These are phyloP conservation scores for Drosophila nannoptera DNA, from an alignment of 1,140 invertebrate genomes.

Conservation along the genomic window DNA sequence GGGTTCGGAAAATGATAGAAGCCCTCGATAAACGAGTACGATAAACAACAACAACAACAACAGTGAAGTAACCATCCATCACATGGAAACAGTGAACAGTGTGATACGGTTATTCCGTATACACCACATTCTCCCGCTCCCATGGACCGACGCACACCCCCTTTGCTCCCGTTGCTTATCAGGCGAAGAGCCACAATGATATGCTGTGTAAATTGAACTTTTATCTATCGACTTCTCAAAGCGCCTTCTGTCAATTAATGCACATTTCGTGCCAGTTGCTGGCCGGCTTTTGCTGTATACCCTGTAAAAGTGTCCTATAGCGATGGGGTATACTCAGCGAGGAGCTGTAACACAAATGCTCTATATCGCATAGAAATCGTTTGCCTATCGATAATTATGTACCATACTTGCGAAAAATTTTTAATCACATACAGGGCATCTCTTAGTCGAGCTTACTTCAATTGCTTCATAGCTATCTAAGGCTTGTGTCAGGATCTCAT, in stretches of 20 bases:
- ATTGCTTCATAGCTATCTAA: slow-evolving; percentile 11
- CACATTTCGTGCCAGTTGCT: slow-evolving; percentile 12
- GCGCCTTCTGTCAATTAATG: slow-evolving; percentile 41
- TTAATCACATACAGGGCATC: neutral
- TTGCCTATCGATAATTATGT: too few species aligned
- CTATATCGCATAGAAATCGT: too few species aligned
- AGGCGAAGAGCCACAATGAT: slow-evolving; percentile 6
- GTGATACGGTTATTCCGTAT: slow-evolving; percentile 20
- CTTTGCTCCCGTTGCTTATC: slow-evolving; percentile 11
- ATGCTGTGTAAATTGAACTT: slow-evolving; percentile 43
- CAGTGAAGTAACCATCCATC: neutral
- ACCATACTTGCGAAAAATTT: too few species aligned
- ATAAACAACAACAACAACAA: neutral
- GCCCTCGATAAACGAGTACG: neutral
- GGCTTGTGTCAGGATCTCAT: slow-evolving; percentile 56
- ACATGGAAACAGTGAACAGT: neutral
- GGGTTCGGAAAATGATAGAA: neutral
- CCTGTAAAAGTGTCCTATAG: neutral
- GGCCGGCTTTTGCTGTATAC: slow-evolving; percentile 20
- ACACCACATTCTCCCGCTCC: neutral
- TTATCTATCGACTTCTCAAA: slow-evolving; percentile 50
- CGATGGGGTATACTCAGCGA: too few species aligned
- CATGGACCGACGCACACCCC: neutral
- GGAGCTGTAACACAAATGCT: too few species aligned
- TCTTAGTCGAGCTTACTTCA: neutral